These are phyloP conservation scores for Helostoma temminkii DNA, from an alignment of 2,797 vertebrate species.

Conservation along the genomic window DNA sequence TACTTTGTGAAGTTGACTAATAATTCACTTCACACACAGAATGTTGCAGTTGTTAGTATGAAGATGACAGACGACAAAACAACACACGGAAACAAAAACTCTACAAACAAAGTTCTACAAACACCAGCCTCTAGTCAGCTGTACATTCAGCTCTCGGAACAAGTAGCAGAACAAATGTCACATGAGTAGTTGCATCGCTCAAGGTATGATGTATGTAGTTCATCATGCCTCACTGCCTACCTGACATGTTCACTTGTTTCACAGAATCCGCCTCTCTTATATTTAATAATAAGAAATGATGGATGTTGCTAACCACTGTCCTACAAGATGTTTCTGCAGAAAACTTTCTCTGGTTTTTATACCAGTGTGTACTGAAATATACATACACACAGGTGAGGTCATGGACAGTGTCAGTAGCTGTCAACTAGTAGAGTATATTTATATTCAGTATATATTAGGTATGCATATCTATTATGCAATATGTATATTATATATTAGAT, in stretches of 20 bases:
- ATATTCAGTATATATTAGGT: too few relatives aligned
- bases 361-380: conserved; percentile 34
- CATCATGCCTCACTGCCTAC: conserved; percentile 65
- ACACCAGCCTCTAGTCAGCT: conserved; percentile 41
- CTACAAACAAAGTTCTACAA: conserved; percentile 8
- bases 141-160: conserved; percentile 43
- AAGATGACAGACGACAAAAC: not conserved
- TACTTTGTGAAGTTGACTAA: not conserved
- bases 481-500: too few relatives aligned
- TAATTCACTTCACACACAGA: not conserved
- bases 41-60: not conserved
- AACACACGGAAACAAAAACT: not conserved
- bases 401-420: conserved; percentile 1
- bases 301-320: conserved; percentile 67
- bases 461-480: too few relatives aligned
- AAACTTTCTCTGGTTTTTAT: conserved; percentile 56
- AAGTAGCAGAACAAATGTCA: conserved; percentile 71
- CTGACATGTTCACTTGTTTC: conserved; percentile 70
- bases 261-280: conserved; percentile 49
- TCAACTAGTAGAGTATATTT: not conserved
- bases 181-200: conserved; percentile 68
- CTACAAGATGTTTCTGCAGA: conserved; percentile 60
- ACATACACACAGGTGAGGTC: conserved; percentile 13
- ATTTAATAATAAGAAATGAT: conserved; percentile 65
- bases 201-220: conserved; percentile 74